A percentile compares a stretch with the other conserved stretches of the same genome.
Evolutionary conservation across 1,140 invertebrate genomes (phyloP).

Genomic region (Leptinotarsa defecta): DNA sequence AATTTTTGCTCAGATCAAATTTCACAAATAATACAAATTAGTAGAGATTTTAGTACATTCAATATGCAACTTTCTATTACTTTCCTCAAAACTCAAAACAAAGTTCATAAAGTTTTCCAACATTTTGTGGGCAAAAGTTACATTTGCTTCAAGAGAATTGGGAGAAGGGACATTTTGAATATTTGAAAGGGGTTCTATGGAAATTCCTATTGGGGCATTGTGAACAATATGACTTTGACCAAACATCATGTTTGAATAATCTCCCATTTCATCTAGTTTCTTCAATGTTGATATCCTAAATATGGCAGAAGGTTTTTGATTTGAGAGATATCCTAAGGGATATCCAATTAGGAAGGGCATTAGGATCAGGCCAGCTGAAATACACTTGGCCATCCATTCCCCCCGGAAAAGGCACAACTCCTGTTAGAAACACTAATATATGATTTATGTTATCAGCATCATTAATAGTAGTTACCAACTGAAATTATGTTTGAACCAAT

Average conservation of each 20-base stretch:
- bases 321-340: constrained; percentile 88
- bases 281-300: constrained; percentile 92
- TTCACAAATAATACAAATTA: too few relatives aligned
- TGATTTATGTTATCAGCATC: constrained; percentile 95
- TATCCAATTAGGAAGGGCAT: constrained; percentile 88
- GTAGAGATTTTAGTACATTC: too few relatives aligned
- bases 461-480: constrained; percentile 86
- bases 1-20: too few relatives aligned
- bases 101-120: constrained; percentile 92
- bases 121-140: constrained; percentile 91
- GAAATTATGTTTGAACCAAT: constrained; percentile 90
- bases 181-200: constrained; percentile 62
- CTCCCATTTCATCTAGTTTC: constrained; percentile 73
- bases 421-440: constrained; percentile 93
- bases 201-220: constrained; percentile 93
- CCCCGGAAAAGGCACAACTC: constrained; percentile 81
- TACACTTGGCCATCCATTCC: constrained; percentile 87
- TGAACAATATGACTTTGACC: constrained; percentile 78
- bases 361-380: constrained; percentile 92
- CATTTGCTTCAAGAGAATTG: constrained; percentile 67
- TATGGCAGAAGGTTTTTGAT: constrained; percentile 92
- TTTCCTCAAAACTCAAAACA: constrained; percentile 53
- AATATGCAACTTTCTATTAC: too few relatives aligned
- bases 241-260: constrained; percentile 64
- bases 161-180: constrained; percentile 52